Conservation (phyloP, 2,797 vertebrate genomes). For the Falco concolor region DNA sequence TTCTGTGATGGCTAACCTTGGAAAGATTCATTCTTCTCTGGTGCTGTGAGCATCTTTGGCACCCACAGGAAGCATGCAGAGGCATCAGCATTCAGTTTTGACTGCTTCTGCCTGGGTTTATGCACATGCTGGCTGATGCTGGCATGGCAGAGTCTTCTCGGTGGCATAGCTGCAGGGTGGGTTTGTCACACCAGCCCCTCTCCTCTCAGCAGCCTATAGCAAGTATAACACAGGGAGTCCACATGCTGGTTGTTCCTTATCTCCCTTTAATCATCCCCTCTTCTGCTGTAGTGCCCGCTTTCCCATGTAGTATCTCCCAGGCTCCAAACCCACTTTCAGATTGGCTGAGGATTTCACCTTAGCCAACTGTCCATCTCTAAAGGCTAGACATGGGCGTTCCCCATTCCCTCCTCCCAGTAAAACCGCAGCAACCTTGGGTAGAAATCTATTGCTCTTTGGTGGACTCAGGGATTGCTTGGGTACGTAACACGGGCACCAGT, state of each 20-base stretch:
- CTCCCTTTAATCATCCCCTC: neutral
- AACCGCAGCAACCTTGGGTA: neutral
- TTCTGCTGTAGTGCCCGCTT: neutral
- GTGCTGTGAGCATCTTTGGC: neutral
- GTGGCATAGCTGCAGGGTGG: neutral
- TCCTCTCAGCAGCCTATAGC: neutral
- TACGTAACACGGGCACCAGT: neutral
- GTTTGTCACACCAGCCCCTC: neutral
- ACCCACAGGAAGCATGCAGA: neutral
- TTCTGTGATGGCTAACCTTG: neutral
- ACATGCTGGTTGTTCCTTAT: neutral
- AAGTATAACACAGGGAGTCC: neutral
- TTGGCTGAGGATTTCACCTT: neutral
- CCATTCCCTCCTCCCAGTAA: neutral
- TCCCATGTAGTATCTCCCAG: neutral
- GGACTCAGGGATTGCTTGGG: neutral
- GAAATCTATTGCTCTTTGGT: neutral
- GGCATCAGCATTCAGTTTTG: neutral
- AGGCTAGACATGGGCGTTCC: neutral
- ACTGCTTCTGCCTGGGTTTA: neutral
- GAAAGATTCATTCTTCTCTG: neutral
- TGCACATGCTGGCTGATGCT: neutral
- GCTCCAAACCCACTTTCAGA: neutral
- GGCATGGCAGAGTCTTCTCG: neutral
- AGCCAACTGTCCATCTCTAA: no score